Evolutionary conservation across 92 coral and sea anemone species (phyloP), one percentile per base, ranked within the genome.

Genomic region (Epizoanthus stellaris): DNA sequence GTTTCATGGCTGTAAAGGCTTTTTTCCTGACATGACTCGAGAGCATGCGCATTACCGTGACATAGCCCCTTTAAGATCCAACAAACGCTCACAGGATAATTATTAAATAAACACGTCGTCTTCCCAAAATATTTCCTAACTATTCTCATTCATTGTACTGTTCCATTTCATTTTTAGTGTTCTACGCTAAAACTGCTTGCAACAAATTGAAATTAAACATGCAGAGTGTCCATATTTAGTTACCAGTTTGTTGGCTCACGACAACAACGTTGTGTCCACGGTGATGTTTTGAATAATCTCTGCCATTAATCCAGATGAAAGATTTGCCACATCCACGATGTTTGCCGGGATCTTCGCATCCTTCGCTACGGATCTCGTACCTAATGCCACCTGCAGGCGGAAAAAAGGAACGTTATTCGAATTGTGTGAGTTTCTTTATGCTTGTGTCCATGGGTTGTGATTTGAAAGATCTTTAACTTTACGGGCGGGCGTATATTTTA

Each of bases 321-420:
- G 59, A 34, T 64, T 79, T 63, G n/a, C 83, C 83, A 43, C 83
- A 79, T 42, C 72, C 72, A 4, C 61, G 72, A 45, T 43, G 42
- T 79, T 79, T 79, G 42, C 83, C 83, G 23, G 39, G 83, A 21
- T 79, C 83, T 12, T 21, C 72, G 21, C 83, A 79, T 1, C 72
- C 83, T 40, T 79, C 83, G n/a, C 83, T 79, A 25, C 83, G 72
- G 47, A 79, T 79, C 70, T 79, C 83, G 38, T 79, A 79, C 30
- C 67, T 79, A 53, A 79, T 79, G 42, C 83, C 83, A 9, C 83
- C 83, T 79, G 59, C 57, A 20, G 23, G 52, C 10, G 7, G 10
- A 19, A n/a, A 34, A 34, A 34, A 30, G 0, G 16, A 47, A 7
- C 20, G 13, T n/a, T 71, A 23, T 40, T 17, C 43, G 25, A 34